These are phyloP conservation scores for Archegozetes longisetosus DNA, from an alignment of 1,140 invertebrate genomes.

Conservation along the genomic window DNA sequence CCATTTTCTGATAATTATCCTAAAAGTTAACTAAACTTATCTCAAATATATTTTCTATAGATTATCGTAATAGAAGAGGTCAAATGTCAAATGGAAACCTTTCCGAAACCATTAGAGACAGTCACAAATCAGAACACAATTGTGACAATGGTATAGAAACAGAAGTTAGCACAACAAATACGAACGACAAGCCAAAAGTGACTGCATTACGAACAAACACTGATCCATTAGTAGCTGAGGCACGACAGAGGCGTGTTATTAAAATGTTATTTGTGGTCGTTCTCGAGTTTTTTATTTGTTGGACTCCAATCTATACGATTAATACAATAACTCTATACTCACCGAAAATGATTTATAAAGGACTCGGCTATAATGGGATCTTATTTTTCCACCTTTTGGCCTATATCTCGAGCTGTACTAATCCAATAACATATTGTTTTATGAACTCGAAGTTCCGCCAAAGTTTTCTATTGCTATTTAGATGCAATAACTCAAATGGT, in stretches of 20 bases:
- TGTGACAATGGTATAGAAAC: neutral
- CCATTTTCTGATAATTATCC: too few species aligned
- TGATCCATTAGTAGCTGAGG: neutral
- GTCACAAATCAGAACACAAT: neutral
- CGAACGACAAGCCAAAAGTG: too few species aligned
- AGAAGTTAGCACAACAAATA: too few species aligned
- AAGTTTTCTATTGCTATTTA: slow-evolving; percentile 54
- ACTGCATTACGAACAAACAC: neutral
- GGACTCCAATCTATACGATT: slow-evolving; percentile 71
- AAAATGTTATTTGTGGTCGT: slow-evolving; percentile 82
- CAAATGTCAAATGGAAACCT: too few species aligned
- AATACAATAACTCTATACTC: slow-evolving; percentile 62
- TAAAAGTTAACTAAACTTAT: too few species aligned
- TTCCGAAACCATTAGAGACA: too few species aligned
- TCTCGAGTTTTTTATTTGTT: slow-evolving; percentile 79
- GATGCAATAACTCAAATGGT: slow-evolving; percentile 29
- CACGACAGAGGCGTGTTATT: slow-evolving; percentile 57
- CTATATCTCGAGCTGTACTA: slow-evolving; percentile 71
- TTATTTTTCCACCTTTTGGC: slow-evolving; percentile 62
- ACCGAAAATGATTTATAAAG: slow-evolving; percentile 46
- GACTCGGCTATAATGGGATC: slow-evolving; percentile 52
- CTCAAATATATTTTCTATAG: too few species aligned
- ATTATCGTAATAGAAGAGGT: too few species aligned
- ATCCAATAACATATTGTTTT: slow-evolving; percentile 86
- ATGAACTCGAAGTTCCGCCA: slow-evolving; percentile 76